Evolutionary conservation across 2,113 vertebrate genomes (phyloP), one percentile per base, ranked within the genome.

Genomic region (Grammomys surdaster): DNA sequence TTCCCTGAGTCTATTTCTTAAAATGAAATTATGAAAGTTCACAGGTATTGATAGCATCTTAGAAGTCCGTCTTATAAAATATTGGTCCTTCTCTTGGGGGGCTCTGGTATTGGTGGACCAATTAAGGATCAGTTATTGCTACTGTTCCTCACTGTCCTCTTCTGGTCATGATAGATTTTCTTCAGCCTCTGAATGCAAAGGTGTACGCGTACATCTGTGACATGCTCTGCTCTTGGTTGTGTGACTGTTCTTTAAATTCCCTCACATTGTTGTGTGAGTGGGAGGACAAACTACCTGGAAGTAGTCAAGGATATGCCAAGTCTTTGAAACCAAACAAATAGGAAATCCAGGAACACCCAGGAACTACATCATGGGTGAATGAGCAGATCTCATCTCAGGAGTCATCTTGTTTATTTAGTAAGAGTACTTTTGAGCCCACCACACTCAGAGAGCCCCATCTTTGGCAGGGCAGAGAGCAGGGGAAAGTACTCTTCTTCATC

Each of bases 11-110:
- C 2, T 76, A 58, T 69, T 86, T 92, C 80, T 87, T 84, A 91
- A 96, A 78, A n/a, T 26, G 43, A 76, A 93, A 90, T 48, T 72
- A 76, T 48, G 65, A 70, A 84, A 43, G 12, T 92, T 56, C 76
- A 84, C 69, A 88, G 73, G 19, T 85, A n/a, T 26, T 48, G n/a
- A 69, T 56, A 86, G 16, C 20, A 31, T 94, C 89, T 69, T 95
- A 48, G 77, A 82, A 86, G 78, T 70, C 88, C 40, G 28, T 73
- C 2, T 11, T 58, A 46, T 60, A 43, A 72, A 40, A 91, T 65
- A 40, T 67, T 77, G 90, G 26, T 36, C 78, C 28, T 97, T 80
- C 48, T 28, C 77, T 80, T 89, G 20, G 75, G n/a, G n/a, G n/a
- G 88, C n/a, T 58, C 24, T 8, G 65, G 51, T 26, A 36, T 6